Conservation (phyloP, 1,140 invertebrate species). For the Globodera rostochiensis region DNA sequence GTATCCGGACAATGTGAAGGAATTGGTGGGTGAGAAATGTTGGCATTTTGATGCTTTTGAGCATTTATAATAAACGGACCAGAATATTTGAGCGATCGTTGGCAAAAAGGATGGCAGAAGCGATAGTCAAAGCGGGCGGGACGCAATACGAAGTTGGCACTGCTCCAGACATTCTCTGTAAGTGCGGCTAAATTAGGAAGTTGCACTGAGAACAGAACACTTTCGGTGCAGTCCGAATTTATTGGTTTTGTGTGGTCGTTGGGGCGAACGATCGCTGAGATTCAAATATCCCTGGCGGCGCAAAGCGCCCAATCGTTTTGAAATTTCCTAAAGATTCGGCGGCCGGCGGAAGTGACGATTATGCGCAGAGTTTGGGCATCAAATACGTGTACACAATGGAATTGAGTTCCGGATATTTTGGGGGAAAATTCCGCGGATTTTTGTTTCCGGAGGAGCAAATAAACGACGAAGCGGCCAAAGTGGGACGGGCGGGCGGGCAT, state of each 20-base stretch:
- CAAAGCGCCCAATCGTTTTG: background rate
- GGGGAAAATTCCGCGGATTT: conserved; percentile 31
- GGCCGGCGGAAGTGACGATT: conserved; percentile 63
- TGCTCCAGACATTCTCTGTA: conserved; percentile 50
- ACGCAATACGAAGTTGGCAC: conserved; percentile 50
- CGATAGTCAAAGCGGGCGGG: conserved; percentile 43
- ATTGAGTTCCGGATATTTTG: conserved; percentile 40
- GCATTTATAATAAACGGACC: background rate
- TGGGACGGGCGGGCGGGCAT: background rate
- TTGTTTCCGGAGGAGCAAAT: conserved; percentile 27
- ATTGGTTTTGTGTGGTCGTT: too few species aligned
- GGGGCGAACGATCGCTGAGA: too few species aligned
- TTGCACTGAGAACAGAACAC: too few species aligned
- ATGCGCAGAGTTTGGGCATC: conserved; percentile 65
- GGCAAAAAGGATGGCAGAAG: conserved; percentile 45
- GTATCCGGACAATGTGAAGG: conserved; percentile 61
- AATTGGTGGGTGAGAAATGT: conserved; percentile 50
- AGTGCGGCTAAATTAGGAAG: conserved; percentile 2
- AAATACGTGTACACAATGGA: conserved; percentile 67
- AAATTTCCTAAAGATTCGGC: conserved; percentile 57
- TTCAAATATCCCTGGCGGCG: too few species aligned
- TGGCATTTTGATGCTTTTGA: background rate
- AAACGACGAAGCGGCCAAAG: conserved; percentile 19
- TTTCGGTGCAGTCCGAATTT: too few species aligned
- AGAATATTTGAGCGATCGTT: background rate